Conservation (phyloP, 2,797 vertebrate species). For the Enteromius anoplus region DNA sequence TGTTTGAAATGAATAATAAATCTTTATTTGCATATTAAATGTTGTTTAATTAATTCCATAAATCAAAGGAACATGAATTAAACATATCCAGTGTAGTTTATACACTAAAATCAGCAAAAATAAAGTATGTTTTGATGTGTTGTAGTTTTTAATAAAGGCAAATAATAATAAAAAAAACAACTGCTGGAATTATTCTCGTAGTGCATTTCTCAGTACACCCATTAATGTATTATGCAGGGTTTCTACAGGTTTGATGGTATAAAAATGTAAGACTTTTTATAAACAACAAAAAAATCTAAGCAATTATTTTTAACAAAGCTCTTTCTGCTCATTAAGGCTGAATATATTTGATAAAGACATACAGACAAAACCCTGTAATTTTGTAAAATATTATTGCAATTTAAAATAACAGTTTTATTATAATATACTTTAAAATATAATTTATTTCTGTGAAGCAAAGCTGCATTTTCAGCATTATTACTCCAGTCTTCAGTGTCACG, state of each 20-base stretch:
- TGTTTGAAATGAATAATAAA: background rate
- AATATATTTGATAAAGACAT: too few relatives aligned
- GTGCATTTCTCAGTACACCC: background rate
- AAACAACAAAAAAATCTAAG: background rate
- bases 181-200: background rate
- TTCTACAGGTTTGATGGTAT: background rate
- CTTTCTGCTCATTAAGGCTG: too few relatives aligned
- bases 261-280: background rate
- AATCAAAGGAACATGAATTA: background rate
- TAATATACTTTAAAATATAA: too few relatives aligned
- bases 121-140: background rate
- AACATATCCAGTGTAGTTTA: conserved; percentile 20
- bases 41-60: background rate
- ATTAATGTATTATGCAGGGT: background rate
- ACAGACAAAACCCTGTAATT: too few relatives aligned
- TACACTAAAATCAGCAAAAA: background rate
- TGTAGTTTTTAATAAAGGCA: conserved; percentile 29
- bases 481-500: too few relatives aligned
- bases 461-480: too few relatives aligned
- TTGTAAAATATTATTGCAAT: too few relatives aligned
- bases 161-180: background rate
- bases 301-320: background rate
- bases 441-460: too few relatives aligned
- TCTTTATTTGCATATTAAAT: conserved; percentile 33
- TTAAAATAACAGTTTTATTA: too few relatives aligned